A percentile compares a stretch with the other conserved stretches of the same genome.
These are phyloP conservation scores for Leontocebus nigricollis DNA, from an alignment of 2,797 vertebrate genomes.

Conservation along the genomic window DNA sequence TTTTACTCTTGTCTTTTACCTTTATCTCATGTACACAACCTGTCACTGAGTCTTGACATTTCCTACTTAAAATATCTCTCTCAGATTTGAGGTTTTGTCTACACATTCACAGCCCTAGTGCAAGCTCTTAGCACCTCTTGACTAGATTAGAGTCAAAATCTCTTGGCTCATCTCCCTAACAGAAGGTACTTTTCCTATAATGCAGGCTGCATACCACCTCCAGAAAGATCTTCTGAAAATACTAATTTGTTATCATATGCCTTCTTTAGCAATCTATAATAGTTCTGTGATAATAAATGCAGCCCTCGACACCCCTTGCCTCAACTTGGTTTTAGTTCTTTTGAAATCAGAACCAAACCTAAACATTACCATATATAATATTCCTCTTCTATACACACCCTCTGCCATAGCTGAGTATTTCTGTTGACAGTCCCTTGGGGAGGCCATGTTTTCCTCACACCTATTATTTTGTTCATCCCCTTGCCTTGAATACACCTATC, in stretches of 20 bases:
- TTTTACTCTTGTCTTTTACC: slow-evolving; percentile 41
- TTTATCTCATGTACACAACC: slow-evolving; percentile 35
- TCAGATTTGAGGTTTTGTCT: slow-evolving; percentile 62
- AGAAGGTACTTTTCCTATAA: slow-evolving; percentile 77
- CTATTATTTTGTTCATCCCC: not conserved
- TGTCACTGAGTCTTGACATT: slow-evolving; percentile 47
- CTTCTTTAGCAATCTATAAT: slow-evolving; percentile 56
- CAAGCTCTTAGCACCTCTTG: slow-evolving; percentile 73
- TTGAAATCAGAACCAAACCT: not conserved
- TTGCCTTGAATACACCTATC: not conserved
- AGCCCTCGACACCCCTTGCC: not conserved
- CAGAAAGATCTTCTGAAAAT: slow-evolving; percentile 71
- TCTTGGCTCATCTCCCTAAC: slow-evolving; percentile 71
- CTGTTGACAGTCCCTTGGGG: not conserved
- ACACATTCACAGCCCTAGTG: slow-evolving; percentile 63
- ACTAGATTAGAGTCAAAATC: slow-evolving; percentile 72
- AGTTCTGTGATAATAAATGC: slow-evolving; percentile 39
- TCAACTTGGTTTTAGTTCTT: not conserved
- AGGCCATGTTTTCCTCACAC: not conserved
- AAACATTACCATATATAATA: not conserved
- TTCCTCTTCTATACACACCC: not conserved
- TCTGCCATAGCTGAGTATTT: not conserved
- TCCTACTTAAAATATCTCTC: slow-evolving; percentile 67
- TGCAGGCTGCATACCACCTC: slow-evolving; percentile 62
- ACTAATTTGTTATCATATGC: slow-evolving; percentile 54